A percentile compares a stretch with the other conserved stretches of the same genome.
phyloP scores from a whole-genome alignment of 2,888 invertebrate species.

The Digitonthophagus gazella region DNA sequence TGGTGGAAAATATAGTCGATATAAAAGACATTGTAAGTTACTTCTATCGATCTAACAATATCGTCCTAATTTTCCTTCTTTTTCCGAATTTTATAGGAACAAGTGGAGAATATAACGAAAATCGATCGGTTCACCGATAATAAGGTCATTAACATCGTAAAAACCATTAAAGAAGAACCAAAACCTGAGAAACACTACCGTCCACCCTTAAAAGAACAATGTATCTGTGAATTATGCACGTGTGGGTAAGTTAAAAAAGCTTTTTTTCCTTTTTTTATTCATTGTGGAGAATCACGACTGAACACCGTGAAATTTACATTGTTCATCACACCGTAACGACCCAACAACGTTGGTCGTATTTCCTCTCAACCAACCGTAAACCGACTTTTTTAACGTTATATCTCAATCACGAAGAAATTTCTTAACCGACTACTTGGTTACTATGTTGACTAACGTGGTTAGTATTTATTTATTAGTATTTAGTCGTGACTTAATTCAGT shows the following conservation, averaged over 20 bases:
- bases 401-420: not conserved
- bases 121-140: constrained; percentile 54
- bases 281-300: not conserved
- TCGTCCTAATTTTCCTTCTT: not conserved
- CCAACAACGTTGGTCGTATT: not conserved
- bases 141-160: constrained; percentile 53
- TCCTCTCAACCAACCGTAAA: not conserved
- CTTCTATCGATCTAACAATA: not conserved
- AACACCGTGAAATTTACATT: not conserved
- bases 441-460: too few species aligned
- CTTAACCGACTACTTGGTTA: too few species aligned
- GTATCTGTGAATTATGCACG: constrained; percentile 87
- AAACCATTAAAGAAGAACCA: constrained; percentile 48
- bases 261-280: constrained; percentile 2
- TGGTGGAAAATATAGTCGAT: constrained; percentile 59
- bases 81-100: constrained; percentile 42
- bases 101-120: constrained; percentile 49
- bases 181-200: constrained; percentile 43
- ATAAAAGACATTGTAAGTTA: constrained; percentile 56
- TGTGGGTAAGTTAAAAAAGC: constrained; percentile 73
- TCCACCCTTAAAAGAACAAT: constrained; percentile 68
- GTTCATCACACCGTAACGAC: not conserved
- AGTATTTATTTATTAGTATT: too few species aligned
- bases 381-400: not conserved
- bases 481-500: not conserved